Percentiles rank a stretch among this genome's conserved stretches.
Evolutionary conservation across 53 echinoderm and acorn worm species (phyloP).

Genomic region (Mesocentrotus franciscanus): DNA sequence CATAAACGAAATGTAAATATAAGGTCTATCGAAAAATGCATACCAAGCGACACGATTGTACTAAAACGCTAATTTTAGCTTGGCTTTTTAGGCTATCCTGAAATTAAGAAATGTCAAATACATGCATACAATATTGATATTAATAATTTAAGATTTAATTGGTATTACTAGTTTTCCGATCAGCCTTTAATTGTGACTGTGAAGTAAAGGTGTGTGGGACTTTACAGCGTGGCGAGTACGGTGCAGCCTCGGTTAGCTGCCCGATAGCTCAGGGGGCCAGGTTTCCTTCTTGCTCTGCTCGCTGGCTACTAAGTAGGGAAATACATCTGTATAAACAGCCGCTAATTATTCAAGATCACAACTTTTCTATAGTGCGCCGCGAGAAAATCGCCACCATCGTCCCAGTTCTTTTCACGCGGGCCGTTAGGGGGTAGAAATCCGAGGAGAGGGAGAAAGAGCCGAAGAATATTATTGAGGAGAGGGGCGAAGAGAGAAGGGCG

Average conservation of each 20-base stretch:
- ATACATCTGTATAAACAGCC: constrained; percentile 72
- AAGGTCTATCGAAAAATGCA: no score
- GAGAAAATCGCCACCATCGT: constrained; percentile 59
- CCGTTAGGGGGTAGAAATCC: constrained; percentile 48
- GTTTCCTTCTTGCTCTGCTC: neutral
- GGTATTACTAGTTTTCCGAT: neutral
- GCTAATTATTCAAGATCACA: constrained; percentile 69
- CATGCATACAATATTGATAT: neutral
- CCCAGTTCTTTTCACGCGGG: constrained; percentile 28
- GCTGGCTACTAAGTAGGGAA: constrained; percentile 63
- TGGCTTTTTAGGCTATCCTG: no score
- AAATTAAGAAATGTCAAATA: neutral
- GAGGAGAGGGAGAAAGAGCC: constrained; percentile 43
- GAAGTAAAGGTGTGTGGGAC: constrained; percentile 62
- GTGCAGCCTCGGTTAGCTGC: constrained; percentile 47
- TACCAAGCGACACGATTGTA: no score
- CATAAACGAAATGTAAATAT: no score
- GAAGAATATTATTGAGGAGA: neutral
- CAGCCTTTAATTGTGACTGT: constrained; percentile 30
- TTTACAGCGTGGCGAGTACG: constrained; percentile 56
- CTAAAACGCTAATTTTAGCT: no score
- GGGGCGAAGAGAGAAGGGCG: constrained; percentile 19
- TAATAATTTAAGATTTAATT: neutral
- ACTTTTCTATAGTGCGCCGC: constrained; percentile 63
- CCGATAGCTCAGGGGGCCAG: constrained; percentile 54